Evolutionary conservation across 1,140 invertebrate genomes (phyloP), one percentile per base, ranked within the genome.

Genomic region (Platorchestia sp.): DNA sequence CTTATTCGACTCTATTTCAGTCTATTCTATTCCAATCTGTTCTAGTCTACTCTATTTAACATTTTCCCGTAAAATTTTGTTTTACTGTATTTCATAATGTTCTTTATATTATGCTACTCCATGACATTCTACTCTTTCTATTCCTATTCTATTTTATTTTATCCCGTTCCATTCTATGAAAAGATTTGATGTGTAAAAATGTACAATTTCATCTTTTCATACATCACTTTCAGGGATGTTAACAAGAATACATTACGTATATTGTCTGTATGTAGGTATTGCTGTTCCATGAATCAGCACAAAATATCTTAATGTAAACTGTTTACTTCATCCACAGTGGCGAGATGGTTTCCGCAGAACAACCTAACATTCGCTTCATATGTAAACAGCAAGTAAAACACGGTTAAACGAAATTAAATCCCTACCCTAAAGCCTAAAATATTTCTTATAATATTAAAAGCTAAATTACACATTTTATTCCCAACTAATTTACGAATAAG

Each of bases 291-390:
- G 14, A 3, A 75, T 42, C 16, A 51, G 19, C 1, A 19, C 36
- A 19, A 36, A 75, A 75, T 75, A 75, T 36, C 59, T 75, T 22
- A 75, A 75, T 75, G 27, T 14, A 22, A 75, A 75, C 14, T 75
- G 27, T 75, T 75, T 75, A 75, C 59, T 75, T 75, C 27, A 75
- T 75, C 59, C 59, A 75, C 59, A 75, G 59, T 75, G 59, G 14
- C 59, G 27, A 75, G 59, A 75, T 75, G 59, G 59, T 75, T 22
- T 75, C 59, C 14, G 27, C 59, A 75, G 59, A 75, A 75, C 59
- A 75, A 75, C 59, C 59, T 75, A 75, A 75, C 59, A 75, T 75
- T 75, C 59, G 59, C 59, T 75, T 75, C 59, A 75, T 75, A 75
- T 22, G 59, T 75, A 75, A 75, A 75, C 59, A 75, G 59, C 59